A percentile compares a stretch with the other conserved stretches of the same genome.
phyloP scores from a whole-genome alignment of 2,797 vertebrate species.

The Lagodon rhomboides region DNA sequence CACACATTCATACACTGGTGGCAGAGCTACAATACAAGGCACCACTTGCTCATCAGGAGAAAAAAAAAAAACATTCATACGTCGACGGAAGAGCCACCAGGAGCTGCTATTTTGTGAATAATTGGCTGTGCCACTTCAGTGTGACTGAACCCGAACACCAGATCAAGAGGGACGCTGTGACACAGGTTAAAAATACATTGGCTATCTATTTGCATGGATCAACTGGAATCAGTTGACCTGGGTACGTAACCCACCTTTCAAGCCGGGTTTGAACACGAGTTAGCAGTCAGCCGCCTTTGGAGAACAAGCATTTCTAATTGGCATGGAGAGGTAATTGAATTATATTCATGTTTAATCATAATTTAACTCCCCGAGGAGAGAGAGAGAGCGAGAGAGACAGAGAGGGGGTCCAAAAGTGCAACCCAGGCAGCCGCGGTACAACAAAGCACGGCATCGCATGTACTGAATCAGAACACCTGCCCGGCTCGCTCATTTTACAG shows the following conservation, averaged over 20 bases:
- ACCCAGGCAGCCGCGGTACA: background rate
- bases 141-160: background rate
- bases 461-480: slow-evolving; percentile 2
- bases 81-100: too few relatives aligned
- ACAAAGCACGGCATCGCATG: background rate
- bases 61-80: too few relatives aligned
- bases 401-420: background rate
- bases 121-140: too few relatives aligned
- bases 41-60: too few relatives aligned
- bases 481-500: background rate
- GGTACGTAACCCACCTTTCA: background rate
- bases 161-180: background rate
- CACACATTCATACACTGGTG: too few relatives aligned
- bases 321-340: slow-evolving; percentile 5
- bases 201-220: slow-evolving; percentile 1
- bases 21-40: too few relatives aligned
- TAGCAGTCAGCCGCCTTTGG: background rate
- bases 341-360: slow-evolving; percentile 16
- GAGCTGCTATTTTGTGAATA: too few relatives aligned
- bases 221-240: background rate
- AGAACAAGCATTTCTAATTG: slow-evolving; percentile 8
- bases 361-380: slow-evolving; percentile 12
- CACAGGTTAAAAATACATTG: background rate
- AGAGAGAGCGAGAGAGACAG: background rate
- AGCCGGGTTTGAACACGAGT: background rate